Evolutionary conservation across 2,113 vertebrate species (phyloP).

Genomic region (Struthidea cinerea): DNA sequence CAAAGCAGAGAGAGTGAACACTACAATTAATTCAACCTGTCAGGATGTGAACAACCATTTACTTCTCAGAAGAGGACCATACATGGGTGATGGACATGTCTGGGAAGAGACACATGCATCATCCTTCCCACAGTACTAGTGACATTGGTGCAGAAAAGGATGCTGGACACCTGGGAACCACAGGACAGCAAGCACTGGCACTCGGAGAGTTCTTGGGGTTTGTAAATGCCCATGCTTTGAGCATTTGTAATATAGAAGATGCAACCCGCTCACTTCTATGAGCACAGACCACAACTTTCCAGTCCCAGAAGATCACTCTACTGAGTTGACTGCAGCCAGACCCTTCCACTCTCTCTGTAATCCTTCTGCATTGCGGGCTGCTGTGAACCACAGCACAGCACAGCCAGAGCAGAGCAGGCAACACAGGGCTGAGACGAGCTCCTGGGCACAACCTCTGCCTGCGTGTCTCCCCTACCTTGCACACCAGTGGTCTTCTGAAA

Average conservation of each 20-base stretch:
- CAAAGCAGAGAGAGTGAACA: background rate
- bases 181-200: rapidly evolving
- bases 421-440: background rate
- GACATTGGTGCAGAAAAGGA: background rate
- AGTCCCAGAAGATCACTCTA: background rate
- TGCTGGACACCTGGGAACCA: background rate
- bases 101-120: background rate
- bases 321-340: background rate
- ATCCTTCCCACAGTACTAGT: background rate
- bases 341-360: background rate
- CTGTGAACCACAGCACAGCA: background rate
- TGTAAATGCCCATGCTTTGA: background rate
- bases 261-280: background rate
- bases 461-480: background rate
- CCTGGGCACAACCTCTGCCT: background rate
- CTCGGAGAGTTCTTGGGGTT: background rate
- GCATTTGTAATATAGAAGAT: background rate
- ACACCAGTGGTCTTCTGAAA: background rate
- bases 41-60: background rate
- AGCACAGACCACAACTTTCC: background rate
- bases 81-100: background rate
- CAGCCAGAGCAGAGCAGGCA: background rate
- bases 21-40: background rate
- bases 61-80: background rate
- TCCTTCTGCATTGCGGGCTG: rapidly evolving